Conservation (phyloP, 2,888 invertebrate genomes). For the Peribatodes rhomboidaria region DNA sequence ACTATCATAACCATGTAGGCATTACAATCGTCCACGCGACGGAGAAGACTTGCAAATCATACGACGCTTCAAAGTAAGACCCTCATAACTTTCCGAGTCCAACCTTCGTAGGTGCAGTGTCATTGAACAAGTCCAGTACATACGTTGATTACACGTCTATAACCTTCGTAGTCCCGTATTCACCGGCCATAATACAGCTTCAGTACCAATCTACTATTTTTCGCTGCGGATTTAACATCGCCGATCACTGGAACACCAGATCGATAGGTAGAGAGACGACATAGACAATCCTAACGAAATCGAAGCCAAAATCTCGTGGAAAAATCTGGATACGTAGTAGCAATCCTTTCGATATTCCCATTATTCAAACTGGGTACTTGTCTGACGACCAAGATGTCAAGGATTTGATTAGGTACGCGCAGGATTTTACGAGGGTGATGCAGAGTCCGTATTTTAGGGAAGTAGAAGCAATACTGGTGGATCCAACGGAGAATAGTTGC, state of each 20-base stretch:
- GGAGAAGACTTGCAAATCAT: not conserved
- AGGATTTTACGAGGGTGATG: conserved; percentile 59
- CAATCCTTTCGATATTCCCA: conserved; percentile 84
- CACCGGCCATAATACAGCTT: not conserved
- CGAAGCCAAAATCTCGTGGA: conserved; percentile 15
- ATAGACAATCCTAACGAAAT: not conserved
- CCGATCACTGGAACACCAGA: conserved; percentile 8
- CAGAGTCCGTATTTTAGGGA: conserved; percentile 69
- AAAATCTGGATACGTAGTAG: conserved; percentile 78
- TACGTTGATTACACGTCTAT: conserved; percentile 4
- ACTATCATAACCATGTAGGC: conserved; percentile 11
- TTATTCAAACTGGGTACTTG: conserved; percentile 86
- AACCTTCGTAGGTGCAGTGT: conserved; percentile 1
- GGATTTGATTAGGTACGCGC: conserved; percentile 65
- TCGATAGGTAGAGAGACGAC: not conserved
- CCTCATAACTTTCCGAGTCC: conserved; percentile 3
- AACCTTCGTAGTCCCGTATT: not conserved
- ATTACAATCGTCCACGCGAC: not conserved
- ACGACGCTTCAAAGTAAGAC: not conserved
- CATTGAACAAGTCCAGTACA: conserved; percentile 10
- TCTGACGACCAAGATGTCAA: conserved; percentile 77
- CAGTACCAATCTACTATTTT: conserved; percentile 1
- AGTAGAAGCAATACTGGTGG: conserved; percentile 58
- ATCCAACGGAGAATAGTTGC: conserved; percentile 41
- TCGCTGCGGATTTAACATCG: not conserved